phyloP scores from a whole-genome alignment of 2,888 invertebrate species.

The Phortica okadai region DNA sequence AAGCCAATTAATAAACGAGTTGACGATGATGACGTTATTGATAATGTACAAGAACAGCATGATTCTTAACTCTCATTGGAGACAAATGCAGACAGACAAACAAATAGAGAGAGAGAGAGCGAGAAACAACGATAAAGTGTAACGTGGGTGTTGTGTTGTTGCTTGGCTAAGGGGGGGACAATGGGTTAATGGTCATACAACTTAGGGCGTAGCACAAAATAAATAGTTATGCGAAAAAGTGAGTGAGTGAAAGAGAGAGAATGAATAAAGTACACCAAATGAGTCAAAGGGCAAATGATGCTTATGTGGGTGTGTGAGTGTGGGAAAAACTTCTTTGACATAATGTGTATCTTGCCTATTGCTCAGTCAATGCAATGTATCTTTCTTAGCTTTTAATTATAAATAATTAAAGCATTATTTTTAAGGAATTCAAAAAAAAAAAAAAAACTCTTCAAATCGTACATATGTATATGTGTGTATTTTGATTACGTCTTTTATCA shows the following conservation, averaged over 20 bases:
- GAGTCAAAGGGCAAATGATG: constrained; percentile 9
- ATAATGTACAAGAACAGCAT: background rate
- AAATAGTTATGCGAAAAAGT: background rate
- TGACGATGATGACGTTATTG: background rate
- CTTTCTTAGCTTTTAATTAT: too few relatives aligned
- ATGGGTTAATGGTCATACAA: too few relatives aligned
- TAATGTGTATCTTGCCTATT: too few relatives aligned
- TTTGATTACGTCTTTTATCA: too few relatives aligned
- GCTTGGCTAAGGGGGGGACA: background rate
- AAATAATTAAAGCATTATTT: too few relatives aligned
- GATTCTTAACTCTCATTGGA: background rate
- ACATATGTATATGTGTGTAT: too few relatives aligned
- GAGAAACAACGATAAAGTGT: background rate
- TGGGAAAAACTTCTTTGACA: background rate
- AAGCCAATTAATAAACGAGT: constrained; percentile 63
- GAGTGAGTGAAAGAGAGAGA: background rate
- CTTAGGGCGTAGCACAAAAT: background rate
- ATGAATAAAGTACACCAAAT: background rate
- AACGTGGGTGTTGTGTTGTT: background rate
- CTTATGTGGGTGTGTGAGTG: background rate
- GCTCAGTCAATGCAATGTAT: too few relatives aligned
- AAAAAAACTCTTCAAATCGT: too few relatives aligned
- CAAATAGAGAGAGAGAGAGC: background rate
- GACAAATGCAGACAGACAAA: background rate
- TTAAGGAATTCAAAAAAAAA: too few relatives aligned